Evolutionary conservation across 2,797 vertebrate genomes (phyloP).

Genomic region (Fistularia tabacaria): DNA sequence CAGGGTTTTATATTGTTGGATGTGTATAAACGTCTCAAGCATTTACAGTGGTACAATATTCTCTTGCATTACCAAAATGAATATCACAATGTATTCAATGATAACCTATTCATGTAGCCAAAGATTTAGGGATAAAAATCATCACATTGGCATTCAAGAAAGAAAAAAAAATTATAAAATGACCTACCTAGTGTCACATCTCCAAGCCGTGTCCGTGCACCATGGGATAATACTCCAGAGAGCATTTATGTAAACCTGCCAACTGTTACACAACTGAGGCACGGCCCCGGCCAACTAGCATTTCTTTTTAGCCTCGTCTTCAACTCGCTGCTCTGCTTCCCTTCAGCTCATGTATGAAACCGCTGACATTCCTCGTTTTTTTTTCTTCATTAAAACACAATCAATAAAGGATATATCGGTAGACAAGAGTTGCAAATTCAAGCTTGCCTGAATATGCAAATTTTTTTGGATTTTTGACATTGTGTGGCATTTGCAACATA

Average conservation of each 20-base stretch:
- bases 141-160: not conserved
- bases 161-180: conserved; percentile 15
- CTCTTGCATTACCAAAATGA: too few relatives aligned
- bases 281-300: conserved; percentile 20
- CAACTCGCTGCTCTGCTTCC: conserved; percentile 25
- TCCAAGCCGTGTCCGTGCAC: conserved; percentile 47
- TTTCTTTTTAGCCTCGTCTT: conserved; percentile 24
- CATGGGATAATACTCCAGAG: conserved; percentile 32
- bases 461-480: too few relatives aligned
- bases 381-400: not conserved
- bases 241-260: conserved; percentile 58
- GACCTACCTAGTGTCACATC: conserved; percentile 60
- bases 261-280: conserved; percentile 60
- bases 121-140: too few relatives aligned
- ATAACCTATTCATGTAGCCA: too few relatives aligned
- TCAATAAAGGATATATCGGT: too few relatives aligned
- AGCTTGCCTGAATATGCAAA: too few relatives aligned
- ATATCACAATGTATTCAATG: not conserved
- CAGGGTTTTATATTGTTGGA: too few relatives aligned
- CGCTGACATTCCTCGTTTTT: not conserved
- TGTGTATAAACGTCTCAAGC: too few relatives aligned
- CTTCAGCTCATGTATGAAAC: conserved; percentile 11
- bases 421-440: too few relatives aligned
- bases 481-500: too few relatives aligned
- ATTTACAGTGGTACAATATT: too few relatives aligned